Conservation (phyloP, 1,140 invertebrate genomes). For the Polypedilum vanderplanki region DNA sequence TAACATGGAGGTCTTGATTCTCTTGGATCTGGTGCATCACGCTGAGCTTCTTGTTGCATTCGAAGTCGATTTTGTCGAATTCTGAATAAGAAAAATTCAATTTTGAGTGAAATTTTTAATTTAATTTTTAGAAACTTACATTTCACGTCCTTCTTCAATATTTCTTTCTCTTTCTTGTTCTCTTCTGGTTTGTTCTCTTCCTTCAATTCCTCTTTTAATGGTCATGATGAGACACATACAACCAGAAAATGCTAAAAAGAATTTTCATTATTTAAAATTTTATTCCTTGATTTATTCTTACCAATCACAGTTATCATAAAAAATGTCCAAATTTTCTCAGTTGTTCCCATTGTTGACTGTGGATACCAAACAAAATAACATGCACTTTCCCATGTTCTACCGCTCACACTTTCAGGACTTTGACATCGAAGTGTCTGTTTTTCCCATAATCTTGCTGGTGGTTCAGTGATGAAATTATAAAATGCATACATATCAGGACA, state of each 20-base stretch:
- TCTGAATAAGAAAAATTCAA: conserved; percentile 34
- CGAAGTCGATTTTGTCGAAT: conserved; percentile 49
- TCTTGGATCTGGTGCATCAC: conserved; percentile 53
- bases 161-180: conserved; percentile 48
- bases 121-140: conserved; percentile 47
- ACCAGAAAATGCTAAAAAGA: conserved; percentile 40
- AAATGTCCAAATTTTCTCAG: conserved; percentile 54
- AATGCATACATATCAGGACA: conserved; percentile 53
- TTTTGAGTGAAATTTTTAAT: not conserved
- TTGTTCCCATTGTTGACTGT: conserved; percentile 38
- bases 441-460: conserved; percentile 49
- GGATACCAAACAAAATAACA: conserved; percentile 55
- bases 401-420: conserved; percentile 52
- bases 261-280: not conserved
- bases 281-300: not conserved
- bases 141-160: conserved; percentile 51
- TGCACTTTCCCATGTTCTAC: conserved; percentile 56
- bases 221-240: conserved; percentile 46
- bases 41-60: conserved; percentile 50
- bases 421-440: conserved; percentile 48
- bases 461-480: conserved; percentile 51
- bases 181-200: conserved; percentile 40
- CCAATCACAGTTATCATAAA: conserved; percentile 49
- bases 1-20: conserved; percentile 65
- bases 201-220: conserved; percentile 49